phyloP scores from a whole-genome alignment of 1,140 invertebrate genomes.

The Drosophila aff. region DNA sequence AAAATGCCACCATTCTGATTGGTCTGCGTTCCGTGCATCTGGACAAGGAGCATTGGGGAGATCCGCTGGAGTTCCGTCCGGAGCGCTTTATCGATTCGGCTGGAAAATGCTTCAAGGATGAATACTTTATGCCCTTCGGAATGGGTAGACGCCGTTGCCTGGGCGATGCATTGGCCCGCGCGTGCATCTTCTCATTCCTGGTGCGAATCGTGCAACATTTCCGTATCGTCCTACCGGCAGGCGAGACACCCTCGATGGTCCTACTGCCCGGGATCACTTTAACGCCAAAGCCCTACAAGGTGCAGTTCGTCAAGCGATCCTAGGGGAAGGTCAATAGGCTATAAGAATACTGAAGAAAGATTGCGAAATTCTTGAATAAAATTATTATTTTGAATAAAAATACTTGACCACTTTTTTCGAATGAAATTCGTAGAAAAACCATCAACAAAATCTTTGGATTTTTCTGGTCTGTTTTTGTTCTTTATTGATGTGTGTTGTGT shows the following conservation, averaged over 20 bases:
- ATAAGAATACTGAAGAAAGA: too few relatives aligned
- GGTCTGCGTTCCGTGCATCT: slow-evolving; percentile 88
- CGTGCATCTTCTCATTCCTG: slow-evolving; percentile 91
- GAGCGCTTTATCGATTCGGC: slow-evolving; percentile 88
- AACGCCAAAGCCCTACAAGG: slow-evolving; percentile 83
- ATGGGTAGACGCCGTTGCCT: slow-evolving; percentile 90
- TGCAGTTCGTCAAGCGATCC: slow-evolving; percentile 67
- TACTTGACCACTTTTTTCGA: neutral
- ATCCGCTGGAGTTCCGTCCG: slow-evolving; percentile 90
- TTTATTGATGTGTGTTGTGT: slow-evolving; percentile 59
- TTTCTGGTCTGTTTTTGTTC: slow-evolving; percentile 44
- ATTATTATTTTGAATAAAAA: neutral
- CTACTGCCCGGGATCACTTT: slow-evolving; percentile 81
- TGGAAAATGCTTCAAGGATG: slow-evolving; percentile 75
- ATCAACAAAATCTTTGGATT: neutral
- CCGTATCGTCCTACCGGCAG: slow-evolving; percentile 70
- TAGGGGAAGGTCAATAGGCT: neutral
- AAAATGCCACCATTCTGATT: slow-evolving; percentile 88
- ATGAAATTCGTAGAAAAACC: neutral
- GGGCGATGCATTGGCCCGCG: slow-evolving; percentile 90
- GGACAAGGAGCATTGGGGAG: slow-evolving; percentile 88
- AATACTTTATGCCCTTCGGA: slow-evolving; percentile 89
- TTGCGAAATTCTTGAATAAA: slow-evolving; percentile 5
- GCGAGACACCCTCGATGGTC: slow-evolving; percentile 61
- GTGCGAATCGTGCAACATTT: slow-evolving; percentile 89